phyloP scores from a whole-genome alignment of 2,888 invertebrate species.

The Labia minor region DNA sequence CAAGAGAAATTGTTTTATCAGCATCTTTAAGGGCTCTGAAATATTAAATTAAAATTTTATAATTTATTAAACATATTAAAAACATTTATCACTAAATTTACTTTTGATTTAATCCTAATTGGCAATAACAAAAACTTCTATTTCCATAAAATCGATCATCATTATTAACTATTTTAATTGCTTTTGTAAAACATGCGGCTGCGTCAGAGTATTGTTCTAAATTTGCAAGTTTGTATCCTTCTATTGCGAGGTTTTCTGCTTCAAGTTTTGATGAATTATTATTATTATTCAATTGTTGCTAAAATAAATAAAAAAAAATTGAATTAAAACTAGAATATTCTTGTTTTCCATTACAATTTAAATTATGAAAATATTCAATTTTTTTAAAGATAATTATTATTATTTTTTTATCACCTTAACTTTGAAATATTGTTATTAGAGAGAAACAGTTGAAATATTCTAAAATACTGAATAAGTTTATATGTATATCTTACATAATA shows the following conservation, averaged over 20 bases:
- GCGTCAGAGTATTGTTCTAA: constrained; percentile 21
- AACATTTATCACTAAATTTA: constrained; percentile 16
- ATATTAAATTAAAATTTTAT: constrained; percentile 21
- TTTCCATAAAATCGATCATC: constrained; percentile 23
- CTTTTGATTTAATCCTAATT: constrained; percentile 22
- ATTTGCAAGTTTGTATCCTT: constrained; percentile 22
- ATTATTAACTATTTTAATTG: constrained; percentile 21
- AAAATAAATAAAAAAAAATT: not conserved
- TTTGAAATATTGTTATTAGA: too few relatives aligned
- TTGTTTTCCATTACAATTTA: too few relatives aligned
- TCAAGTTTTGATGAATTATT: not conserved
- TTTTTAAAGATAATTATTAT: too few relatives aligned
- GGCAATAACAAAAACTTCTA: constrained; percentile 24
- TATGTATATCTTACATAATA: too few relatives aligned
- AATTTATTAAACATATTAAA: not conserved
- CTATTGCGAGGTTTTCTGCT: constrained; percentile 21
- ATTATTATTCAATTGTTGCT: not conserved
- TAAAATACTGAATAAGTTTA: too few relatives aligned
- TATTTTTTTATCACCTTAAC: too few relatives aligned
- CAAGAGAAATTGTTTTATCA: constrained; percentile 37
- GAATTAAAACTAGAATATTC: not conserved
- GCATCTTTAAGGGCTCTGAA: constrained; percentile 40
- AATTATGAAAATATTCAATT: too few relatives aligned
- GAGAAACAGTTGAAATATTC: too few relatives aligned
- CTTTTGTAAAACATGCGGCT: constrained; percentile 20